Conservation (phyloP, 2,113 vertebrate genomes). For the Nyctereutes procyonoides region DNA sequence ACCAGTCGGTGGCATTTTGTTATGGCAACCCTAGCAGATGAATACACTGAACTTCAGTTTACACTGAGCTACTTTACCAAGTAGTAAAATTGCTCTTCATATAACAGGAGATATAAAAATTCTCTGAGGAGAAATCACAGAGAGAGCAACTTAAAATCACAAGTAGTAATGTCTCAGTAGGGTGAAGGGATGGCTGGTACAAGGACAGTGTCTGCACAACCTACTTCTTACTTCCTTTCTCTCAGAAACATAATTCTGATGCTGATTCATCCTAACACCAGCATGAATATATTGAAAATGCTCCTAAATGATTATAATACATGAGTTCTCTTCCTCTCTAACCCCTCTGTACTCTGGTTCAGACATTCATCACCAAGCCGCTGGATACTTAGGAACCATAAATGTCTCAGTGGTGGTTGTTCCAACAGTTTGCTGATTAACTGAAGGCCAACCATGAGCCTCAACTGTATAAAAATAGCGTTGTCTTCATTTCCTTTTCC, state of each 20-base stretch:
- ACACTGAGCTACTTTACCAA: background rate
- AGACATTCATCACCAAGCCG: background rate
- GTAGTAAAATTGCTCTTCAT: conserved; percentile 68
- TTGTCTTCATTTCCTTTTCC: background rate
- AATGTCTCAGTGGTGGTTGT: background rate
- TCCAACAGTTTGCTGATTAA: background rate
- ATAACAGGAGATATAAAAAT: background rate
- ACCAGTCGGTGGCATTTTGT: background rate
- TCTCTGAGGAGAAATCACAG: background rate
- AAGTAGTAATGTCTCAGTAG: background rate
- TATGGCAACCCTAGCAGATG: background rate
- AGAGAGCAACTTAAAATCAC: background rate
- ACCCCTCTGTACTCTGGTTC: background rate
- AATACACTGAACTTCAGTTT: background rate
- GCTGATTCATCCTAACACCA: background rate
- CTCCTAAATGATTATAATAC: background rate
- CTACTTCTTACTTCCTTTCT: background rate
- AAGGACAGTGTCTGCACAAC: background rate
- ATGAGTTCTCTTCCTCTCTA: background rate
- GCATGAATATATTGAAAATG: background rate
- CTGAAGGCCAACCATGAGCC: background rate
- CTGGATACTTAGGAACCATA: background rate
- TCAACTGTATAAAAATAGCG: background rate
- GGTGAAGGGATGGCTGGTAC: background rate
- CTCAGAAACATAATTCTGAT: background rate